Evolutionary conservation across 2,888 invertebrate species (phyloP), one percentile per base, ranked within the genome.

Genomic region (Luperina testacea): DNA sequence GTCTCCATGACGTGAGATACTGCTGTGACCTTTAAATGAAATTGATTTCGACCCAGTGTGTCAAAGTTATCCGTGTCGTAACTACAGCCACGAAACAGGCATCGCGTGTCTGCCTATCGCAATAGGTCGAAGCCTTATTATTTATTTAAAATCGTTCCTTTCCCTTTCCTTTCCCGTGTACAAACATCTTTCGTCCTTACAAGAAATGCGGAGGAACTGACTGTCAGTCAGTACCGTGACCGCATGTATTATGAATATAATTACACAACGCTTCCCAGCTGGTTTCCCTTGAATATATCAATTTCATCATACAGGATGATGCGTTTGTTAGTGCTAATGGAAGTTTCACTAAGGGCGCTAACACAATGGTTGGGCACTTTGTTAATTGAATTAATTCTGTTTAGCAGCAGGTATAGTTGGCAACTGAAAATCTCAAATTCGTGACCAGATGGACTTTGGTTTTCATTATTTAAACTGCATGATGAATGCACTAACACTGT

Each of bases 221-320:
- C 80, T 83, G 84, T 69, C 84, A 72, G 73, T 77, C 80, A 74
- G 67, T 78, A 69, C 65, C 88, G 88, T 85, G 77, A 81, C 77
- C 75, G 69, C 65, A 72, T 80, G 64, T 77, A 67, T 82, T 77
- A 76, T 85, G 74, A 77, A 80, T 85, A 69, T 77, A 77, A 80
- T 88, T 87, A 85, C 79, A 69, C 65, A 84, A 80, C 77, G 78
- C 77, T 85, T 88, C 82, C 89, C 81, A 76, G 73, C 65, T 63
- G 70, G 78, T 75, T 87, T 89, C 82, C 90, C 82, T 82, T 75
- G 67, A 42, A 74, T 78, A 45, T 72, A 81, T 73, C 53, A 82
- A 77, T 89, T 89, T 90, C 89, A 81, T 87, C 82, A 89, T 72
- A 82, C 85, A 89, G 89, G 89, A 89, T 77, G 81, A 85, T 53